These are phyloP conservation scores for Lithophane ornitopus DNA, from an alignment of 2,888 invertebrate genomes.

Conservation along the genomic window DNA sequence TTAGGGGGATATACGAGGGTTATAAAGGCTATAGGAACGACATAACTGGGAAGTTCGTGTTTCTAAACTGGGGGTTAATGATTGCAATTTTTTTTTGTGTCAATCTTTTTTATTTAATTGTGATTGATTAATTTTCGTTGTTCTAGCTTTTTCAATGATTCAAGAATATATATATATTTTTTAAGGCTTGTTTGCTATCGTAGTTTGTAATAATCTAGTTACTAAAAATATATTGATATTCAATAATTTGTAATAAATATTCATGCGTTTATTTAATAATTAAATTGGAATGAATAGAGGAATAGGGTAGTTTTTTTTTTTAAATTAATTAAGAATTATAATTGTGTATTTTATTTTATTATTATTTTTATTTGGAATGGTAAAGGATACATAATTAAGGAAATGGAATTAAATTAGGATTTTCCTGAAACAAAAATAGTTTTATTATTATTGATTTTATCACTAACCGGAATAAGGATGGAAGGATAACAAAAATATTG, in stretches of 20 bases:
- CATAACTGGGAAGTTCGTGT: slow-evolving; percentile 3
- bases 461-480: slow-evolving; percentile 6
- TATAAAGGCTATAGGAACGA: slow-evolving; percentile 26
- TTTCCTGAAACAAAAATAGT: slow-evolving; percentile 62
- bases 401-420: slow-evolving; percentile 66
- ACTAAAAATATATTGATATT: slow-evolving; percentile 30
- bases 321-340: slow-evolving; percentile 13
- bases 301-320: slow-evolving; percentile 30
- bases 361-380: slow-evolving; percentile 62
- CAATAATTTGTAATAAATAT: slow-evolving; percentile 28
- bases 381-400: slow-evolving; percentile 69
- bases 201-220: slow-evolving; percentile 16
- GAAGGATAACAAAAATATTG: neutral
- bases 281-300: slow-evolving; percentile 62
- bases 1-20: slow-evolving; percentile 24
- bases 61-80: neutral
- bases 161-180: neutral
- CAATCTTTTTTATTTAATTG: neutral
- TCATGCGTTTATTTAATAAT: slow-evolving; percentile 37
- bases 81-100: too few relatives aligned
- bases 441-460: neutral
- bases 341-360: slow-evolving; percentile 37
- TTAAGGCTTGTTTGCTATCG: slow-evolving; percentile 20
- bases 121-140: slow-evolving; percentile 17
- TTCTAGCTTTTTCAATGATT: neutral